Evolutionary conservation across 2,888 invertebrate genomes (phyloP), one percentile per base, ranked within the genome.

Genomic region (Conops quadrifasciatus): DNA sequence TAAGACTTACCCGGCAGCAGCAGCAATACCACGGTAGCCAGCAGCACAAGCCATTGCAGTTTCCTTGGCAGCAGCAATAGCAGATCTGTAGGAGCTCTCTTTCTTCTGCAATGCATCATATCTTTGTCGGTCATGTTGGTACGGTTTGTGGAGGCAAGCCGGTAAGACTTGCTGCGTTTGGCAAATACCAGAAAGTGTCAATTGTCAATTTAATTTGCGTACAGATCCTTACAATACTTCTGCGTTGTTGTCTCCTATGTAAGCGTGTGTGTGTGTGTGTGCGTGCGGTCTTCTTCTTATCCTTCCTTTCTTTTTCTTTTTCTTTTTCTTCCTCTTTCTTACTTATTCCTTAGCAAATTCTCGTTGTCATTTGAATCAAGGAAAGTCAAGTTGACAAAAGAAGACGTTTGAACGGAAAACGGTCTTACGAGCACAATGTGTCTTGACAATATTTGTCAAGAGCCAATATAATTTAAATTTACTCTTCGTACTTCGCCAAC

Each of bases 141-240:
- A 9, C 9, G 36, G 4, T 36, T 36, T 4, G 36, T 36, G 9
- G 9, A 4, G 36, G 4, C 36, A 36, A 9, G 36, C 4, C 4
- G 9, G 36, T 4, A 36, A 36, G 36, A 9, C 9, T 36, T 36
- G 36, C 36, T 36, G 4, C 9, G 36, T 36, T 36, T 36, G 77
- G 77, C 77, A 80, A 80, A 81, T 81, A 81, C 9, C 36, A 36
- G 4, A 4, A 7, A 36, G 5, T 36, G 9, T 36, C 4, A 9
- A 36, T 36, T 36, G 36, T 36, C 36, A 9, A 36, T 36, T 36
- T 36, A 36, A 36, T 36, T 36, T 36, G 9, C 9, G 36, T 36
- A 9, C 36, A 9, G 36, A 36, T 36, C 36, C 9, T 36, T 36
- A 9, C 4, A 36, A 36, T 36, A 36, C 4, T 36, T 7, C 36